Base-by-base conservation (phyloP, 1,140 invertebrate genomes). In the Zaprionus gabonicus region DNA sequence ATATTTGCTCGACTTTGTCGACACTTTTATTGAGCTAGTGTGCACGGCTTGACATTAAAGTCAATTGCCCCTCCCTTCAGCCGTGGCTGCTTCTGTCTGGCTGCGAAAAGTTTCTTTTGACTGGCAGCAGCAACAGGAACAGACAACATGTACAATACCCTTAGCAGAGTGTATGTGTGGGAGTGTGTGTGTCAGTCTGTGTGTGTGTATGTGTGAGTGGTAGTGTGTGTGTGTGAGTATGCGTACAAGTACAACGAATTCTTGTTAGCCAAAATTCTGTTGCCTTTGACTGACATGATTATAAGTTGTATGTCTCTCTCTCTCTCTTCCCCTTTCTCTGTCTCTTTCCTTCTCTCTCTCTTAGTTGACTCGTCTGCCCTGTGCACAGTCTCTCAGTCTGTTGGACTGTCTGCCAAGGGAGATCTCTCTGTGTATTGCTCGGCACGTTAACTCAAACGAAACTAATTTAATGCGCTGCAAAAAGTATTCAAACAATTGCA, bases 391-490 rank as follows among this genome's bases (percentile, higher is more conserved):
- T 34, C 31, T 34, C 38, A 41, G 67, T 59, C 66, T 71, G 56
- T 38, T 15, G 7, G 44, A 49, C 63, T 75, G 68, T 64, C 69
- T 73, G 74, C 63, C 27, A 4, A 3, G 38, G 36, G 13, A 49
- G 4, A 7, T 13, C 17, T 17, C 44, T 20, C 73, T 74, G 41
- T 56, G 75, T 69, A 65, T 65, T 58, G 81, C 76, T 82, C 71
- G 84, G 77, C 84, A 90, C 87, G 86, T 91, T 90, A 91, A 91
- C 86, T 91, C 86, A 91, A 91, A 91, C 86, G 86, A 91, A 91
- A 91, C 86, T 91, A 91, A 91, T 91, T 91, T 91, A 90, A 90
- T 90, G 85, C 86, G 86, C 85, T 91, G 85, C 81, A 90, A 90
- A 74, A 90, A 90, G 85, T 85, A 90, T 90, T 90, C 85, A 90